phyloP scores from a whole-genome alignment of 2,113 vertebrate genomes.

The Thalassoma bifasciatum region DNA sequence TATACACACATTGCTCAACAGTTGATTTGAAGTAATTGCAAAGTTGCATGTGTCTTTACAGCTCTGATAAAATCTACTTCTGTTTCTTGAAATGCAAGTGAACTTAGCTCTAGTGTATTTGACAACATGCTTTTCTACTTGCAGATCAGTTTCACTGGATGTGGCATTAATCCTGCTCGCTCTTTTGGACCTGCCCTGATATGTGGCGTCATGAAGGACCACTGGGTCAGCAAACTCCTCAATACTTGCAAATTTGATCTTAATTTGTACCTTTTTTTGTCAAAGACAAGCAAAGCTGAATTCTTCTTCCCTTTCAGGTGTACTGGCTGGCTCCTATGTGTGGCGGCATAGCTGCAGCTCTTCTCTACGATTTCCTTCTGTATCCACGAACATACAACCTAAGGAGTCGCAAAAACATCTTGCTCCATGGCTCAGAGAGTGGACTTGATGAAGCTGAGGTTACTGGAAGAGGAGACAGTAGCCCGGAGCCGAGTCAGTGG shows the following conservation, averaged over 20 bases:
- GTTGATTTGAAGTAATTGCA: no score
- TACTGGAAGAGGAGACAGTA: slow-evolving; percentile 4
- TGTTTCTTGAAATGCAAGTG: no score
- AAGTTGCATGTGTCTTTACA: no score
- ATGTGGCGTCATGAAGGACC: slow-evolving; percentile 80
- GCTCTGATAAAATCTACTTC: no score
- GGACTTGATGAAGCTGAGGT: slow-evolving; percentile 41
- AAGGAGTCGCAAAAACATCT: slow-evolving; percentile 23
- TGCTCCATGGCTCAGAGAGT: slow-evolving; percentile 78
- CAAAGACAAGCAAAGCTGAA: neutral
- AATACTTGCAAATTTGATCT: neutral
- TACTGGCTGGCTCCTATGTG: slow-evolving; percentile 76
- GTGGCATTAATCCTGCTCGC: slow-evolving; percentile 91
- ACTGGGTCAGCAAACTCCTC: slow-evolving; percentile 80
- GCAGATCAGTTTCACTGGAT: slow-evolving; percentile 92
- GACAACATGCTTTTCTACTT: slow-evolving; percentile 16
- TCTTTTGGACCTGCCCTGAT: slow-evolving; percentile 90
- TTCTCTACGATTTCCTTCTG: slow-evolving; percentile 90
- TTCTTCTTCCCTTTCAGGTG: slow-evolving; percentile 58
- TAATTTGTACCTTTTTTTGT: neutral
- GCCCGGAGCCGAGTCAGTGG: slow-evolving; percentile 31
- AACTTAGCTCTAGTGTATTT: neutral
- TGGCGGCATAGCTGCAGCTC: slow-evolving; percentile 67
- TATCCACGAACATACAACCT: slow-evolving; percentile 68
- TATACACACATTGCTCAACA: no score